A percentile compares a stretch with the other conserved stretches of the same genome.
phyloP scores from a whole-genome alignment of 2,888 invertebrate genomes.

The Petrolisthes cinctipes region DNA sequence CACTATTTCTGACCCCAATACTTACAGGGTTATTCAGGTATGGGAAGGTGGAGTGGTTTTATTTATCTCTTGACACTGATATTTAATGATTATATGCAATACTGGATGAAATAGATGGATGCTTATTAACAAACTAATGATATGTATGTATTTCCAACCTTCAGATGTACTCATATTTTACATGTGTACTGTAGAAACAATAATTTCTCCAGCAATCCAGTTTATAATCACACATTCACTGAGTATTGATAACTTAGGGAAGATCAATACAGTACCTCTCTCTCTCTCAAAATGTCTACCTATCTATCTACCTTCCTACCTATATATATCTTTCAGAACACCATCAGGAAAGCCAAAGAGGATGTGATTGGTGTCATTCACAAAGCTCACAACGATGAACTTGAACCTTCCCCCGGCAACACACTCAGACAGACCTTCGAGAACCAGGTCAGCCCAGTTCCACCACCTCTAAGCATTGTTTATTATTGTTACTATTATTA shows the following conservation, averaged over 20 bases:
- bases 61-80: neutral
- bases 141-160: too few relatives aligned
- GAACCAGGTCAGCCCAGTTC: conserved; percentile 77
- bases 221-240: too few relatives aligned
- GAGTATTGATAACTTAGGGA: too few relatives aligned
- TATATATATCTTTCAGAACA: conserved; percentile 77
- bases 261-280: neutral
- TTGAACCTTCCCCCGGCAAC: conserved; percentile 99
- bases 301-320: neutral
- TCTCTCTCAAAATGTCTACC: neutral
- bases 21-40: conserved; percentile 89
- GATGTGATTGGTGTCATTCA: conserved; percentile 97
- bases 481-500: too few relatives aligned
- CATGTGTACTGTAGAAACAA: too few relatives aligned
- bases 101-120: neutral
- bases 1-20: conserved; percentile 99
- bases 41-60: neutral
- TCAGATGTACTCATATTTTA: too few relatives aligned
- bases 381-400: conserved; percentile 98
- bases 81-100: too few relatives aligned
- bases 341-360: conserved; percentile 98
- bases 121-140: neutral
- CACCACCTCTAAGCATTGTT: too few relatives aligned
- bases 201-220: too few relatives aligned
- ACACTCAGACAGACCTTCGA: conserved; percentile 99